Evolutionary conservation across 2,113 vertebrate species (phyloP).

Genomic region (Lophochroa leadbeateri): DNA sequence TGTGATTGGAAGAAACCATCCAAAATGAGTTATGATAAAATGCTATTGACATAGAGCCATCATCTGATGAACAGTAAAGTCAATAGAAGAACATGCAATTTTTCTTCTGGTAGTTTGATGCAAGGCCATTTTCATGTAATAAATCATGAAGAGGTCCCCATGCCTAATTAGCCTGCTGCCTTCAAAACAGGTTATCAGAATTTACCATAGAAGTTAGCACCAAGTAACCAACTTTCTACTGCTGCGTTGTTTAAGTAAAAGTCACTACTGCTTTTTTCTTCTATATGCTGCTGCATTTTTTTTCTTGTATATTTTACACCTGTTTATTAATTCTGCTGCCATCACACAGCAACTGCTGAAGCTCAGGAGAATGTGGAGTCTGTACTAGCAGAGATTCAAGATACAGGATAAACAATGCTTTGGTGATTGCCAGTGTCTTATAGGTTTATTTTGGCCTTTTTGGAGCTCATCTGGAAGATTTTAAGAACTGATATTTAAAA

Average conservation of each 20-base stretch:
- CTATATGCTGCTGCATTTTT: not conserved
- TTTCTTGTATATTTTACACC: not conserved
- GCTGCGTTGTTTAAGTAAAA: not conserved
- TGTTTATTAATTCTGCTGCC: not conserved
- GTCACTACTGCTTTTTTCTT: not conserved
- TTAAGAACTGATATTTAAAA: not conserved
- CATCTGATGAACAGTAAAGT: not conserved
- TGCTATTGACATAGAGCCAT: not conserved
- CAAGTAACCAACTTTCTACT: not conserved
- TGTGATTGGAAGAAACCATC: not conserved
- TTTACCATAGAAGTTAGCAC: not conserved
- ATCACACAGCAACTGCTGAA: not conserved
- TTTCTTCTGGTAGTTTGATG: not conserved
- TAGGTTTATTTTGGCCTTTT: not conserved
- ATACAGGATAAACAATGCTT: not conserved
- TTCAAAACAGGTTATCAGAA: not conserved
- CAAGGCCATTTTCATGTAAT: not conserved
- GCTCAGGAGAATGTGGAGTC: not conserved
- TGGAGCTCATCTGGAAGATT: not conserved
- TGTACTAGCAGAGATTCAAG: not conserved
- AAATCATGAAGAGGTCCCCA: not conserved
- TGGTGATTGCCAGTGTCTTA: not conserved
- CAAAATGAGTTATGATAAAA: not conserved
- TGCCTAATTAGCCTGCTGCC: not conserved
- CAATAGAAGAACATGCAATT: not conserved